Conservation (phyloP, 2,113 vertebrate genomes). For the Gambusia holbrooki region DNA sequence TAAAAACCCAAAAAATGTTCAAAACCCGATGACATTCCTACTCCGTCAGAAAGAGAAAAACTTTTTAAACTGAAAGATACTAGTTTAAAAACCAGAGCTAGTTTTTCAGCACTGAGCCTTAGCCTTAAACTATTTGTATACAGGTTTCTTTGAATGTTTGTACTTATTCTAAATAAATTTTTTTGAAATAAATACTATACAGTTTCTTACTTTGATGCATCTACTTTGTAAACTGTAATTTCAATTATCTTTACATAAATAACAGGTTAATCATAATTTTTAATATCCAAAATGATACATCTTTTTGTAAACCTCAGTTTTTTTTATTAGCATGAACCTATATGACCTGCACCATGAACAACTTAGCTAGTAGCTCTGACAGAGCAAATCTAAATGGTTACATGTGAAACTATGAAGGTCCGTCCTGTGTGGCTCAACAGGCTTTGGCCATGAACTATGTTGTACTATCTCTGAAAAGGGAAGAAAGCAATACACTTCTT, state of each 20-base stretch:
- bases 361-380: too few species aligned
- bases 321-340: too few species aligned
- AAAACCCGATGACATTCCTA: neutral
- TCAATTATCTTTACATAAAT: neutral
- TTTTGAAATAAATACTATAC: constrained; percentile 24
- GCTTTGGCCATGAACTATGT: neutral
- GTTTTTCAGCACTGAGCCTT: constrained; percentile 35
- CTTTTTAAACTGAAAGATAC: constrained; percentile 9
- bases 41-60: neutral
- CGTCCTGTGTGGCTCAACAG: too few species aligned
- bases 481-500: neutral
- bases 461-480: neutral
- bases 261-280: neutral
- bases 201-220: neutral
- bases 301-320: too few species aligned
- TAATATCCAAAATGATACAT: too few species aligned
- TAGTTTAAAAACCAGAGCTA: constrained; percentile 7
- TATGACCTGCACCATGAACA: too few species aligned
- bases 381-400: too few species aligned
- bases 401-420: too few species aligned
- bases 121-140: constrained; percentile 28
- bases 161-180: constrained; percentile 73
- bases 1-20: neutral
- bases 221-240: neutral
- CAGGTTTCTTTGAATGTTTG: constrained; percentile 31